Conservation (phyloP, 2,797 vertebrate genomes). For the Semaprochilodus insignis region DNA sequence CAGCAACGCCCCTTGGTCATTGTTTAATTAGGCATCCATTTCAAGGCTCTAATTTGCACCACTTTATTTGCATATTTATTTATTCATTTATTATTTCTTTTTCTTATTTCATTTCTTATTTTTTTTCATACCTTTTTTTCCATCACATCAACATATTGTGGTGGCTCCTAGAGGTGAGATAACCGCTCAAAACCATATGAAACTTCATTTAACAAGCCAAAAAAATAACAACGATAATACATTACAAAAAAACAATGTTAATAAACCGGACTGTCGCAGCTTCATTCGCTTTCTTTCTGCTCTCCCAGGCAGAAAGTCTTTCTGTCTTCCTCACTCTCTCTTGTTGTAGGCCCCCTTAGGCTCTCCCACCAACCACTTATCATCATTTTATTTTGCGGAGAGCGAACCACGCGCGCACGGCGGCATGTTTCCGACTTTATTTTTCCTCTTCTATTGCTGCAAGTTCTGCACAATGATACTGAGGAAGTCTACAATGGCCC, state of each 20-base stretch:
- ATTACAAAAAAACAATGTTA: neutral
- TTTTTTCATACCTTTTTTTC: neutral
- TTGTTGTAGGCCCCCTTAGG: constrained; percentile 70
- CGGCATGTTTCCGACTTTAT: constrained; percentile 48
- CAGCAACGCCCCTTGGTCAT: constrained; percentile 36
- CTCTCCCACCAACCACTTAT: constrained; percentile 59
- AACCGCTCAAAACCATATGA: neutral
- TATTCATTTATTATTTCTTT: neutral
- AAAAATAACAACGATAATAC: neutral
- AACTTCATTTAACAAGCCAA: neutral
- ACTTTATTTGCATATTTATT: constrained; percentile 30
- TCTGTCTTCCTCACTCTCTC: constrained; percentile 51
- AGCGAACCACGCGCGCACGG: constrained; percentile 37
- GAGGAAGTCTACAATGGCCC: constrained; percentile 72
- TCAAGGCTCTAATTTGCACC: constrained; percentile 23
- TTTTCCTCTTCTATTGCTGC: constrained; percentile 46
- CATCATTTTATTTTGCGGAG: constrained; percentile 47
- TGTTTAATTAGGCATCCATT: constrained; percentile 47
- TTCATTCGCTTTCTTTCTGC: constrained; percentile 2
- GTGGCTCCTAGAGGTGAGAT: constrained; percentile 23
- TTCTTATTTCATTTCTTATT: too few species aligned
- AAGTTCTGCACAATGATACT: constrained; percentile 71
- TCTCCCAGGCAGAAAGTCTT: neutral
- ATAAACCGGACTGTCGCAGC: constrained; percentile 19
- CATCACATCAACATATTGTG: constrained; percentile 4